Evolutionary conservation across 2,113 vertebrate species (phyloP).

Genomic region (Onychorhynchus coronatus): DNA sequence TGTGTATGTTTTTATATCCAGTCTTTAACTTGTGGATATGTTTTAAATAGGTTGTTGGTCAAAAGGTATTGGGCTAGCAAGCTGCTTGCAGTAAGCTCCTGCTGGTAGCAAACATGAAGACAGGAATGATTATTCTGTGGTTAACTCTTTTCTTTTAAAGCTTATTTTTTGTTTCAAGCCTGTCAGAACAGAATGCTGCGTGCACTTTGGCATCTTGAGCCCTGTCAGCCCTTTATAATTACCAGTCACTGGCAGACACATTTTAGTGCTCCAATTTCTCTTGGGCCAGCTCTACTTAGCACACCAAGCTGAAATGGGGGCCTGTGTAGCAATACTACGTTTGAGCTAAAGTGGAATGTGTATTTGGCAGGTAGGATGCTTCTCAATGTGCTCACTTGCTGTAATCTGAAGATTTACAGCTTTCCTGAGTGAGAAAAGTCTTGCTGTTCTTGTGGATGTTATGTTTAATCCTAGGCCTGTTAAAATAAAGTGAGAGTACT

Average conservation of each 20-base stretch:
- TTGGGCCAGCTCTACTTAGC: not conserved
- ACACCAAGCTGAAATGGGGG: not conserved
- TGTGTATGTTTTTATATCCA: not conserved
- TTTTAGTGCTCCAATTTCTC: not conserved
- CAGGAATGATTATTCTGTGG: not conserved
- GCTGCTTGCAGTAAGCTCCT: not conserved
- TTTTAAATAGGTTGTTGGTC: not conserved
- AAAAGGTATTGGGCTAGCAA: not conserved
- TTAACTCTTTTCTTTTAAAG: not conserved
- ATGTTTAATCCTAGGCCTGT: not conserved
- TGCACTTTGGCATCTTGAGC: not conserved
- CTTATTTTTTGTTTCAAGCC: not conserved
- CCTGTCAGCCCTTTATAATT: not conserved
- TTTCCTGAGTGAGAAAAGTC: not conserved
- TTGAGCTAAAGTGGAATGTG: not conserved
- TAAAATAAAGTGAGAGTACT: not conserved
- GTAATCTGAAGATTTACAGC: no score
- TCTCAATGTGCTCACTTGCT: not conserved
- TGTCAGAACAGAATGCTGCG: not conserved
- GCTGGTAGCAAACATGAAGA: not conserved
- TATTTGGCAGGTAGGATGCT: not conserved
- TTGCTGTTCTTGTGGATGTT: not conserved
- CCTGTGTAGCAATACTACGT: rapidly evolving
- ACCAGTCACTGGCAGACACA: not conserved
- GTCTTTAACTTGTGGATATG: no score